Base-by-base conservation (phyloP, 2,888 invertebrate genomes). In the Drosophila emarginata region DNA sequence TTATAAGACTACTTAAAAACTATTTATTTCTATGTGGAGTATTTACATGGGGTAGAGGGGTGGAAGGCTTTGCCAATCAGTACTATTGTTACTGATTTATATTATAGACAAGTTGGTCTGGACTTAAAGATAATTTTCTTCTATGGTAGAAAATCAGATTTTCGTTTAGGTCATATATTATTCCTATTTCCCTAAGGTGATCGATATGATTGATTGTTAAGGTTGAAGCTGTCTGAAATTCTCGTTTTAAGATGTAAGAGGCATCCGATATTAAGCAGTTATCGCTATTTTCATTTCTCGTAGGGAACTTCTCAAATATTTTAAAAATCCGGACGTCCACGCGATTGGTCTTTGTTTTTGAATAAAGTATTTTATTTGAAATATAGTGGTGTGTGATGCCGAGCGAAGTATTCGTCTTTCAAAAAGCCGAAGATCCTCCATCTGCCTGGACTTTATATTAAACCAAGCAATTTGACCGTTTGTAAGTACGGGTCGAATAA, bases 381-480 rank as follows among this genome's bases (percentile, higher is more conserved):
- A 57, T 57, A 7, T 26, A 57, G 7, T 39, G 14, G 2, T 0
- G 23, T 1, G 23, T 23, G 12, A 4, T 23, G 39, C 39, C 6
- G 23, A 12, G 6, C 57, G 37, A 9, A 57, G 18, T 9, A 39
- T 5, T 23, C 39, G 39, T 23, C 39, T 57, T 21, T 57, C 57
- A 14, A 39, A 56, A 4, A 40, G 23, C 0, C 57, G 37, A 2
- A 39, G 3, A n/a, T 14, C 11, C 40, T 58, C 40, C 57, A 58
- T 58, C n/a, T 39, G 57, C 4, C 26, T 58, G 23, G 26, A 40
- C n/a, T 40, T 15, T 1, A 40, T 2, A 5, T 15, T 58, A 11
- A 58, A 58, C 40, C 39, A 58, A n/a, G 39, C 57, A 14, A 26
- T 6, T 3, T 26, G 40, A 1, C 57, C 57, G 4, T 58, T 23